Evolutionary conservation across 1,140 invertebrate species (phyloP).

Genomic region (Wasmannia auropunctata): DNA sequence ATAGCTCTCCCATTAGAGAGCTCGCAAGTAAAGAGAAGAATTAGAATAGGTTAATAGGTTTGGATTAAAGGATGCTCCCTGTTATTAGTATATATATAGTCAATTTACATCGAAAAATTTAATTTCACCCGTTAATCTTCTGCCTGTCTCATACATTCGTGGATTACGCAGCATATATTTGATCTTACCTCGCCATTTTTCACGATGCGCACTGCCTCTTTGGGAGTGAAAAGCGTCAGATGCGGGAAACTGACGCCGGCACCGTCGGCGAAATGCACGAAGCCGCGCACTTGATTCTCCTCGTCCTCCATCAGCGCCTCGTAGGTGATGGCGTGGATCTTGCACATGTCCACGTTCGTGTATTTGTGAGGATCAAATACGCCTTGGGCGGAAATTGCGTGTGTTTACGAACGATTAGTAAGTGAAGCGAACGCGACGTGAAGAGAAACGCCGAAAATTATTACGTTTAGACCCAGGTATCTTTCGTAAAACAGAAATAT

Average conservation of each 20-base stretch:
- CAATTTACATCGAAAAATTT: not conserved
- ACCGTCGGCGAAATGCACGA: constrained; percentile 91
- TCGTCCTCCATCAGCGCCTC: constrained; percentile 94
- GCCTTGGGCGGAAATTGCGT: constrained; percentile 83
- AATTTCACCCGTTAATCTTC: not conserved
- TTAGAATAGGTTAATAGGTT: not conserved
- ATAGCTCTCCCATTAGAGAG: not conserved
- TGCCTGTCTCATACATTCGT: not conserved
- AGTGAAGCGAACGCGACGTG: constrained; percentile 3
- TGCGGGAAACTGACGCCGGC: constrained; percentile 90
- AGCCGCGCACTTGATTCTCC: constrained; percentile 90
- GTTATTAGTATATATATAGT: not conserved
- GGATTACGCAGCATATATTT: not conserved
- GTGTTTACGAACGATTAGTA: not conserved
- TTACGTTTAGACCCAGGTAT: not conserved
- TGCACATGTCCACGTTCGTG: constrained; percentile 92
- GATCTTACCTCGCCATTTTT: constrained; percentile 90
- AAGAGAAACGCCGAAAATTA: constrained; percentile 2
- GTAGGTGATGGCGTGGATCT: constrained; percentile 91
- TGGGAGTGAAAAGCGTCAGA: constrained; percentile 91
- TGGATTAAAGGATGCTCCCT: not conserved
- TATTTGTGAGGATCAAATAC: constrained; percentile 93
- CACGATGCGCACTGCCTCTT: constrained; percentile 91
- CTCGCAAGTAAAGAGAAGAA: not conserved
- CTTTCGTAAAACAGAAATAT: not conserved